Evolutionary conservation across 2,888 invertebrate species (phyloP), one percentile per base, ranked within the genome.

Genomic region (Toxonevra muliebris): DNA sequence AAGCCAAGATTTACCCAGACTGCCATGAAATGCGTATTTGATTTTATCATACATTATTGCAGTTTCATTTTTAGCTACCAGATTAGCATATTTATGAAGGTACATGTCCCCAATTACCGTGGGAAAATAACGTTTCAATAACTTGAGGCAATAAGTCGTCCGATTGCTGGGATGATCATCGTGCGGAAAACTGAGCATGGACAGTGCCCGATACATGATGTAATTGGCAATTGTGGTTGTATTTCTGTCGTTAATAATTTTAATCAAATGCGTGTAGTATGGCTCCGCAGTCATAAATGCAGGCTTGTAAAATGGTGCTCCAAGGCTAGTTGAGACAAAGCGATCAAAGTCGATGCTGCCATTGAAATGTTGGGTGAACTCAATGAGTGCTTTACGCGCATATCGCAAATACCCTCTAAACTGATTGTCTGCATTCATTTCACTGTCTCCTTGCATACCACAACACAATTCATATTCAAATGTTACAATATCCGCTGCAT

Each of bases 121-220:
- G 0, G 84, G 80, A 50, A 84, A 70, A 42, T 78, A 72, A 1
- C 71, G 72, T 52, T 79, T 82, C 0, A 76, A 66, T n/a, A 65
- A 62, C 3, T 65, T 61, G 41, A 83, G 30, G 17, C 82, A 82
- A 53, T 71, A 69, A 1, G 55, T 53, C 13, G 73, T 71, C 13
- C 74, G 50, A 13, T 41, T 65, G 11, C 45, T 58, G 17, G 69
- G n/a, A 12, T 71, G 57, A 61, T 75, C 69, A 69, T 75, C 65
- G 48, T 71, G 41, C 4, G 76, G 73, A 59, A 83, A 73, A 8
- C 75, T 74, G 1, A 78, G 66, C 1, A 53, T 20, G 13, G 78
- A 71, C 2, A 82, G 43, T 0, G 82, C 81, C 10, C 82, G 76
- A 55, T 82, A 83, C 84, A 83, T 83, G 0, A 83, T 76, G 20